Evolutionary conservation across 2,113 vertebrate species (phyloP).

Genomic region (Ariopsis seemanni): DNA sequence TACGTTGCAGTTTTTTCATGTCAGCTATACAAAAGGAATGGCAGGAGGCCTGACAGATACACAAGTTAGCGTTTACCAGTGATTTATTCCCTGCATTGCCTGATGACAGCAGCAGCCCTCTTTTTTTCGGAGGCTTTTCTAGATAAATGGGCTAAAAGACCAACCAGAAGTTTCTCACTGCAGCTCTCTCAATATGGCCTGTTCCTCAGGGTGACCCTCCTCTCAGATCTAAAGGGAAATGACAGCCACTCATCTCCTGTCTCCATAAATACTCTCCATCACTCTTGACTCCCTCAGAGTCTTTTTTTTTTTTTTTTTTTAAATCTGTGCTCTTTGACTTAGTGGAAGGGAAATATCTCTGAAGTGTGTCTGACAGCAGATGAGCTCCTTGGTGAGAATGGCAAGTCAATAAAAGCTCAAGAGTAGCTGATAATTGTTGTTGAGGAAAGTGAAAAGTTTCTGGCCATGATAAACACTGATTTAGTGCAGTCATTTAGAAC

Average conservation of each 20-base stretch:
- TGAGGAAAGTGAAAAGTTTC: conserved; percentile 17
- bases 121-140: conserved; percentile 7
- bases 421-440: conserved; percentile 6
- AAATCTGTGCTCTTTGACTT: background rate
- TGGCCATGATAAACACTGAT: background rate
- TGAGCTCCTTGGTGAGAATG: conserved; percentile 28
- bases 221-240: conserved; percentile 25
- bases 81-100: conserved; percentile 29
- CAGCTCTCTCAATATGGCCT: conserved; percentile 15
- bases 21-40: conserved; percentile 25
- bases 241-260: conserved; percentile 31
- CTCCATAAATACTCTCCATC: conserved; percentile 14
- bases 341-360: conserved; percentile 12
- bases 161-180: conserved; percentile 22
- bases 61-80: conserved; percentile 13
- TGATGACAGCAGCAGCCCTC: conserved; percentile 20
- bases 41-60: conserved; percentile 13
- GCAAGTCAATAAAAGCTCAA: conserved; percentile 33
- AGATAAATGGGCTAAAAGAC: conserved; percentile 15
- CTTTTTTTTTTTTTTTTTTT: background rate
- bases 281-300: conserved; percentile 9
- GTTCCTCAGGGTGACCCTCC: conserved; percentile 19
- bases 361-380: conserved; percentile 22
- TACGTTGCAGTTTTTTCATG: conserved; percentile 22
- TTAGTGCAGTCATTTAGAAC: background rate